phyloP scores from a whole-genome alignment of 2,113 vertebrate genomes.

The Callorhinus ursinus region DNA sequence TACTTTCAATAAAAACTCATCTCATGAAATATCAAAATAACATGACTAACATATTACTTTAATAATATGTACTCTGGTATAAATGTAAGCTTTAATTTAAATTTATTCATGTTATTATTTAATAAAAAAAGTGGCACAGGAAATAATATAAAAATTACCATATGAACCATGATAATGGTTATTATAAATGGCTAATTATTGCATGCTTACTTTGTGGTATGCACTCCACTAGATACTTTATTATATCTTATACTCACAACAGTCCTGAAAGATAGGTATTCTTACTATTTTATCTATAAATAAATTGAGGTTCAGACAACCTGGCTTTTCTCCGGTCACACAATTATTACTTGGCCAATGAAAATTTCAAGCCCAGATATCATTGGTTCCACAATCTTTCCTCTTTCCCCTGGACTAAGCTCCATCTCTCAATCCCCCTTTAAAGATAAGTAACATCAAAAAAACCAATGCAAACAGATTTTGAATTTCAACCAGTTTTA shows the following conservation, averaged over 20 bases:
- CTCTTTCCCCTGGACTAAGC: not conserved
- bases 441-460: not conserved
- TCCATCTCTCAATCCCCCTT: not conserved
- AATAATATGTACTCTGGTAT: not conserved
- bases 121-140: not conserved
- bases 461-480: not conserved
- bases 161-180: not conserved
- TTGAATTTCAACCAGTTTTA: constrained; percentile 48
- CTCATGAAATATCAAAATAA: constrained; percentile 35
- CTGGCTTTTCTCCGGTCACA: not conserved
- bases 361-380: not conserved
- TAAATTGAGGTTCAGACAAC: not conserved
- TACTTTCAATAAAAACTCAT: constrained; percentile 19
- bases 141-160: not conserved
- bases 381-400: not conserved
- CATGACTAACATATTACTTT: not conserved
- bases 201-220: not conserved
- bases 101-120: not conserved
- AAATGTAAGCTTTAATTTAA: not conserved
- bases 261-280: not conserved
- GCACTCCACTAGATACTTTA: not conserved
- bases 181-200: not conserved
- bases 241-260: not conserved
- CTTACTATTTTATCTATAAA: not conserved
- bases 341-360: not conserved